Base-by-base conservation (phyloP, 2,113 vertebrate species). In the Varanus komodoensis region DNA sequence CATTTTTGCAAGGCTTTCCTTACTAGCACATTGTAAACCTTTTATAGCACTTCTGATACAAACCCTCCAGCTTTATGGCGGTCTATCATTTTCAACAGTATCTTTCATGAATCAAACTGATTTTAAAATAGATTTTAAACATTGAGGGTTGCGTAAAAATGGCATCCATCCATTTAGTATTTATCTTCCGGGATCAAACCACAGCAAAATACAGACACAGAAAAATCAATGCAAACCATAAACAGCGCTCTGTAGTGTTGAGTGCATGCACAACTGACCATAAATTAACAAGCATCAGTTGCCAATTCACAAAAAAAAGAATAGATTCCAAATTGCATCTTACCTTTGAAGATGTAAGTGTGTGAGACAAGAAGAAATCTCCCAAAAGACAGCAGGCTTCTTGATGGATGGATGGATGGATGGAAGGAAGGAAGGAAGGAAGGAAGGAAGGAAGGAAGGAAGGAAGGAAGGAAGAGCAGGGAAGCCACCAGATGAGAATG, bases 121-220 rank as follows among this genome's bases (percentile, higher is more conserved):
- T 87, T 87, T 78, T 48, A 87, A 87, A 78, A 87, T 78, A 79
- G 57, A 79, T 87, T 87, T 67, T 67, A 79, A 87, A 87, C 34
- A 67, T 27, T 32, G 74, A 48, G 73, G 74, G 86, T 77, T 87
- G 74, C 34, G 54, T 48, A 77, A 87, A 87, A 87, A 87, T 87
- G 34, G 57, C 86, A 44, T 64, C 4, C 86, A 87, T 87, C 57
- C 57, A 48, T 87, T 78, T 54, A 48, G 7, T 3, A 67, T 67
- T 75, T 67, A 87, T 87, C 86, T 87, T n/a, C 25, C 32, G 74
- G 54, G 74, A 87, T 67, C 74, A 48, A 64, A 34, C 15, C 7
- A 78, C 67, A 67, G 86, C 74, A 87, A 87, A 29, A 44, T 57
- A 87, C 9, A 17, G 34, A 67, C 34, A 57, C 74, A 87, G n/a